Evolutionary conservation across 2,113 vertebrate species (phyloP).

Genomic region (Eurypyga helias): DNA sequence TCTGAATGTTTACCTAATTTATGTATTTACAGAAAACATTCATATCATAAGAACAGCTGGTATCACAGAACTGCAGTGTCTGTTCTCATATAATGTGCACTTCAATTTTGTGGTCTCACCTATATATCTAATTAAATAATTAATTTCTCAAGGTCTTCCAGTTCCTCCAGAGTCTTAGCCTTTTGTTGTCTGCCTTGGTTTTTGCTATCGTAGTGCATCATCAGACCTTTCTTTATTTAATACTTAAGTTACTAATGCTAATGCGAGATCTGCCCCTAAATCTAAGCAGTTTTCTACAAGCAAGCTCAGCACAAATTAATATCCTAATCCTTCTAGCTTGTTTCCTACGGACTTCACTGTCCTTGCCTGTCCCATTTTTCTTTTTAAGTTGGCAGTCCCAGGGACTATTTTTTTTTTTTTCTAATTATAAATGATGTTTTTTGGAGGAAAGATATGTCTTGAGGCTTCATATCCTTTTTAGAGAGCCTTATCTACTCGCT

Average conservation of each 20-base stretch:
- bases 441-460: background rate
- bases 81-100: background rate
- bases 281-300: background rate
- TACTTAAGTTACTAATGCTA: background rate
- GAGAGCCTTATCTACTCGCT: background rate
- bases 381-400: background rate
- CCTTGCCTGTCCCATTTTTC: background rate
- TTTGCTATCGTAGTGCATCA: background rate
- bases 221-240: background rate
- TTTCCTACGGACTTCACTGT: background rate
- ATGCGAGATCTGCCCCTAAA: rapidly evolving
- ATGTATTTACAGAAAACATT: background rate
- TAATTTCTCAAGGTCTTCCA: background rate
- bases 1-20: background rate
- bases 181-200: background rate
- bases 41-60: background rate
- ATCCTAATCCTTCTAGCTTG: background rate
- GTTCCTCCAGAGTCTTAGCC: background rate
- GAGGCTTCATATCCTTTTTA: background rate
- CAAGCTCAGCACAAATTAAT: background rate
- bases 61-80: background rate
- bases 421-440: background rate
- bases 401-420: background rate
- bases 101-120: background rate
- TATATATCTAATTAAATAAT: background rate